Evolutionary conservation across 1,140 invertebrate genomes (phyloP), one percentile per base, ranked within the genome.

Genomic region (Drosophila azteca): DNA sequence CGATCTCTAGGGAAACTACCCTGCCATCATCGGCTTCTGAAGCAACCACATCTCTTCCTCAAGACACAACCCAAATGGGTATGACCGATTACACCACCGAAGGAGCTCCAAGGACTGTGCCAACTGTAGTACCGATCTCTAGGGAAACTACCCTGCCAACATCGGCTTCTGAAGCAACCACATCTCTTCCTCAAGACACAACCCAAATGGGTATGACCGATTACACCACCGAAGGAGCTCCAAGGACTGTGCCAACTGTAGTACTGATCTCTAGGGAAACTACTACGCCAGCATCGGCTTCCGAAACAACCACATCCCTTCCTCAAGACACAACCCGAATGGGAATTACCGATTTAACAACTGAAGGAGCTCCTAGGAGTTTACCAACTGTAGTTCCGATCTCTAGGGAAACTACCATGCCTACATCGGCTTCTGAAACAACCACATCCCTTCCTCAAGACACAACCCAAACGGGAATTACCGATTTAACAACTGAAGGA

Each of bases 401-500:
- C 11, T 26, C 49, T 29, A 29, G 5, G 26, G 17, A 22, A 13
- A 31, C 6, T 7, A 6, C 6, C 26, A 29, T 29, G 6, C 0
- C 26, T 6, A 29, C 26, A 2, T 3, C n/a, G n/a, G 0, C 24
- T 15, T 50, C 49, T 3, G 26, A 29, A 29, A 7, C 24, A 29
- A 29, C 26, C 43, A 57, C 66, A 55, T 62, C 67, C 15, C 77
- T 31, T 44, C 45, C 68, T 31, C 26, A 29, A 29, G 26, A 29
- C 26, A 29, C 26, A 0, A 29, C 26, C 6, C 26, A 6, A 29
- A 29, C 6, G 26, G 26, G 26, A 29, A 0, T 35, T 3, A 31
- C 44, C 9, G 55, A 58, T 8, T 29, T 6, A 6, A 29, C 26
- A 6, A 29, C 26, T 6, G 26, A 31, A 31, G 9, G 9, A 39